Evolutionary conservation across 2,888 invertebrate genomes (phyloP).

Genomic region (Microctonus hyperodae): DNA sequence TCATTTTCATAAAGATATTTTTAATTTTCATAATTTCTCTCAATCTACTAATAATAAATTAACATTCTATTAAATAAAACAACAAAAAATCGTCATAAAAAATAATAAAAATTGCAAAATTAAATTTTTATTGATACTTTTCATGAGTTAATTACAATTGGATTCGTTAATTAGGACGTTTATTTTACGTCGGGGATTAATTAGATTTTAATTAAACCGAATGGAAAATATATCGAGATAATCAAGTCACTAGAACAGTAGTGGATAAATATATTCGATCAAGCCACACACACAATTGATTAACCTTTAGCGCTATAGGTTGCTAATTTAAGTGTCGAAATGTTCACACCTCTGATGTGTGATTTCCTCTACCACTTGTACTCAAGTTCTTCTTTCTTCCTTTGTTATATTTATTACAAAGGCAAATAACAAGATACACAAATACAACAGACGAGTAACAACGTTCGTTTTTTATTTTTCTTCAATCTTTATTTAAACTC

Average conservation of each 20-base stretch:
- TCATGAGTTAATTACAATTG: too few species aligned
- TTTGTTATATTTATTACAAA: constrained; percentile 37
- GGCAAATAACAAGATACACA: neutral
- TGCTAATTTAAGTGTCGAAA: constrained; percentile 60
- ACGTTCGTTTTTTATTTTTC: constrained; percentile 33
- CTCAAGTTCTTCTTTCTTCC: constrained; percentile 35
- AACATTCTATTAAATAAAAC: too few species aligned
- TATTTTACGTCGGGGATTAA: neutral
- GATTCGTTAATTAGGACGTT: too few species aligned
- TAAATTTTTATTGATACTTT: too few species aligned
- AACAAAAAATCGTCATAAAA: too few species aligned
- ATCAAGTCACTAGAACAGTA: constrained; percentile 56
- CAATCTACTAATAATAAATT: too few species aligned
- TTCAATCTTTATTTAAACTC: constrained; percentile 47
- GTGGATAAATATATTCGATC: constrained; percentile 31
- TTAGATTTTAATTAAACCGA: neutral
- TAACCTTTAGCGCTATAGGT: constrained; percentile 62
- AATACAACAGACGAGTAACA: neutral
- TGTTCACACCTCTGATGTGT: constrained; percentile 38
- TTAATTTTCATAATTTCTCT: too few species aligned
- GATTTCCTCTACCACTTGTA: constrained; percentile 35
- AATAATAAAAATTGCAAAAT: too few species aligned
- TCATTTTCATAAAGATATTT: too few species aligned
- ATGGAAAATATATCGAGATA: constrained; percentile 45
- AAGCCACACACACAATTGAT: constrained; percentile 48